Base-by-base conservation (phyloP, 2,113 vertebrate species). In the Hoplias malabaricus region DNA sequence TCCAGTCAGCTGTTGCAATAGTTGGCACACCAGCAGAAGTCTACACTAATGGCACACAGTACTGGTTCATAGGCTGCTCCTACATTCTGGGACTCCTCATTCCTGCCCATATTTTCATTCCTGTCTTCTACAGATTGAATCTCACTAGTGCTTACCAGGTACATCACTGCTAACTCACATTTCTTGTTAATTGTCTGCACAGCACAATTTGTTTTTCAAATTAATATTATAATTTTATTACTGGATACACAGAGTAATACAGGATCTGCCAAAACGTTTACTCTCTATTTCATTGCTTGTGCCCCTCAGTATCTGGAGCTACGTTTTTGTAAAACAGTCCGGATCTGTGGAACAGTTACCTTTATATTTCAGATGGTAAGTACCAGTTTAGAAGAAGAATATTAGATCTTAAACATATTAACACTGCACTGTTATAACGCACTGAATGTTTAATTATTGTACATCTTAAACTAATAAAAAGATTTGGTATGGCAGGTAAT, bases 341-440 rank as follows among this genome's bases (percentile, higher is more conserved):
- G 96, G 0, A 3, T 98, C 36, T 94, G 94, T 0, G 97, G 96
- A 19, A 99, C 96, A 0, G 0, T 94, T 83, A 95, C 96, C 56
- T 99, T 98, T 88, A 98, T 99, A 86, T 97, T 97, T 90, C 97
- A 98, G 71, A 98, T 95, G 94, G 96, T 96, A 84, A 87, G 94
- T 79, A 21, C 16, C 54, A 23, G 21, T 27, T 5, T 21, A 61
- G 3, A 43, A 25, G 1, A 43, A 53, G 19, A 29, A 19, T 53
- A 16, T 50, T 19, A 9, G 38, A 33, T n/a, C 34, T 8, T n/a
- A 19, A 56, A 10, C 0, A 77, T 9, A 36, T n/a, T n/a, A 16
- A 21, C 50, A 1, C 6, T 62, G 42, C 16, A 21, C n/a, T n/a
- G n/a, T n/a, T n/a, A n/a, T n/a, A 11, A 63, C 4, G 2, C 14